Percentiles rank a stretch among this genome's conserved stretches.
phyloP scores from a whole-genome alignment of 2,797 vertebrate species.

The Neoniphon sammara region DNA sequence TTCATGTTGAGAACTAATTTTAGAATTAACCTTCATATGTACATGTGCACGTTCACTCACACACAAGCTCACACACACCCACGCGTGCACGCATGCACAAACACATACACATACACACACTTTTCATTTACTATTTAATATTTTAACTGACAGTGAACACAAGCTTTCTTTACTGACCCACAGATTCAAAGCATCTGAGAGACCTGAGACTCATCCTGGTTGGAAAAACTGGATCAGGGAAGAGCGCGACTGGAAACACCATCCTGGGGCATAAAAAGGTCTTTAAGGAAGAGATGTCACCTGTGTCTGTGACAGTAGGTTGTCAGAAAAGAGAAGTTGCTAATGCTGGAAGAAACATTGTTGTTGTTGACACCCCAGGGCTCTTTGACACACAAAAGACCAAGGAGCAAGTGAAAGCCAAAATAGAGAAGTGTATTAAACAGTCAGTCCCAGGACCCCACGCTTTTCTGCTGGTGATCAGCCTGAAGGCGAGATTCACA shows the following conservation, averaged over 20 bases:
- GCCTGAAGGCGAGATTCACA: constrained; percentile 60
- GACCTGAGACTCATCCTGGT: constrained; percentile 58
- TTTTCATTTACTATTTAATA: no score
- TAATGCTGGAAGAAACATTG: not conserved
- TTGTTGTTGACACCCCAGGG: constrained; percentile 66
- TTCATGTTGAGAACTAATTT: no score
- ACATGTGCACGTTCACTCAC: not conserved
- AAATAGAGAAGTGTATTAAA: constrained; percentile 38
- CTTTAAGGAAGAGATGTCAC: constrained; percentile 24
- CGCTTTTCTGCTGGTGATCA: constrained; percentile 68
- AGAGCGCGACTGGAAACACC: constrained; percentile 70
- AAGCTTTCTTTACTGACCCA: not conserved
- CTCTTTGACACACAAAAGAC: constrained; percentile 43
- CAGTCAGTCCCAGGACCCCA: constrained; percentile 65
- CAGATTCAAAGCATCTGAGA: constrained; percentile 1
- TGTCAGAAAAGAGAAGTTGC: constrained; percentile 20
- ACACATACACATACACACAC: no score
- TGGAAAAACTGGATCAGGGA: constrained; percentile 67
- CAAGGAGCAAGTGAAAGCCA: not conserved
- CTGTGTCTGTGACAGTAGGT: constrained; percentile 51
- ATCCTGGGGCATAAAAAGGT: constrained; percentile 1
- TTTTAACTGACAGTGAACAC: no score
- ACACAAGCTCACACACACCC: constrained; percentile 17
- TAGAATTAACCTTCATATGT: not conserved
- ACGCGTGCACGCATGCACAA: not conserved